These are phyloP conservation scores for Druon quercuslanigerum DNA, from an alignment of 1,140 invertebrate genomes.

Conservation along the genomic window DNA sequence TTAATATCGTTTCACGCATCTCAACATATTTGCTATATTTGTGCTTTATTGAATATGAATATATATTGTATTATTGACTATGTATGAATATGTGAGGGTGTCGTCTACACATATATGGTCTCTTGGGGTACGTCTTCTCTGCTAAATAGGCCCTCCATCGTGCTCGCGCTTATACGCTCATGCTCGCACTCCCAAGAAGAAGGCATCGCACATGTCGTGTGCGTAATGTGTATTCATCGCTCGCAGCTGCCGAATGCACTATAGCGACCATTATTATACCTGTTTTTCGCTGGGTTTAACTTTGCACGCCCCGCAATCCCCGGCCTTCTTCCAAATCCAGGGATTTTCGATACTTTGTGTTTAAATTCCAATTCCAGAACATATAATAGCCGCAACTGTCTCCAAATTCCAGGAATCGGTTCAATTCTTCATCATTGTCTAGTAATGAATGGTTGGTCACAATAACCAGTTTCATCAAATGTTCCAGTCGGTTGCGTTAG, in stretches of 20 bases:
- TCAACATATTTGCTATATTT: neutral
- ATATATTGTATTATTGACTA: too few relatives aligned
- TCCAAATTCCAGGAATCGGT: too few relatives aligned
- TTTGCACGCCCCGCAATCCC: conserved; percentile 20
- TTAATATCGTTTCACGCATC: too few relatives aligned
- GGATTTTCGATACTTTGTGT: conserved; percentile 14
- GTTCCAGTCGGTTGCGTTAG: too few relatives aligned
- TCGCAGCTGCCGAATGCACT: conserved; percentile 28
- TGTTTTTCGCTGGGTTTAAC: conserved; percentile 30
- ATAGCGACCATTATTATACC: conserved; percentile 26
- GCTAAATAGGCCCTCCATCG: conserved; percentile 15
- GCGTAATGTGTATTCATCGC: conserved; percentile 14
- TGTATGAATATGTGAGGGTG: neutral
- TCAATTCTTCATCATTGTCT: too few relatives aligned
- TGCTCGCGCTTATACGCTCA: neutral
- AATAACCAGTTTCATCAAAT: too few relatives aligned
- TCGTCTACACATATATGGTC: neutral
- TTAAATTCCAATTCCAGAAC: neutral
- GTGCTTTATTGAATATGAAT: too few relatives aligned
- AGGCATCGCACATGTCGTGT: conserved; percentile 24
- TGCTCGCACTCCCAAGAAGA: conserved; percentile 23
- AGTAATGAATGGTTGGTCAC: too few relatives aligned
- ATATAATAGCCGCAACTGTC: too few relatives aligned
- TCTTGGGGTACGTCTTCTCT: conserved; percentile 20
- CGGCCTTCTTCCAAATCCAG: neutral